phyloP scores from a whole-genome alignment of 2,113 vertebrate species.

The Pluvialis apricaria region DNA sequence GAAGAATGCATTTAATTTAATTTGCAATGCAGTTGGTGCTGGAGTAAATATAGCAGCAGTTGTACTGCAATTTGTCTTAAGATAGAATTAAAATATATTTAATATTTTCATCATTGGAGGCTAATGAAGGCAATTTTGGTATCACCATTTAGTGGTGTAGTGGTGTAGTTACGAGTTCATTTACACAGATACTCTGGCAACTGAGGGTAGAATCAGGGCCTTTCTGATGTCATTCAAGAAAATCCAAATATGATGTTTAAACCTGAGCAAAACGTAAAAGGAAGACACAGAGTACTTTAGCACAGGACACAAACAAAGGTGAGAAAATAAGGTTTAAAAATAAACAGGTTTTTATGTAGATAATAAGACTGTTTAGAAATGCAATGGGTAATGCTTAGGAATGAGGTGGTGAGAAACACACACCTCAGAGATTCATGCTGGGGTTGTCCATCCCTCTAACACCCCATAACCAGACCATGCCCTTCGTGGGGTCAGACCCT shows the following conservation, averaged over 20 bases:
- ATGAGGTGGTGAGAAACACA: neutral
- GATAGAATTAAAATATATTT: slow-evolving; percentile 8
- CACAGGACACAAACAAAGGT: neutral
- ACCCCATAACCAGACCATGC: neutral
- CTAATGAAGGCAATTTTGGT: slow-evolving; percentile 15
- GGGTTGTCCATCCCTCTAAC: neutral
- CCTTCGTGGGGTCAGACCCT: neutral
- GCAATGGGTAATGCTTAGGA: neutral
- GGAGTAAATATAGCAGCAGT: slow-evolving; percentile 17
- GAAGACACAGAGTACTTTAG: neutral
- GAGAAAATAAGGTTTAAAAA: neutral
- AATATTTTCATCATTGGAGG: neutral
- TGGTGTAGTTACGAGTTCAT: neutral
- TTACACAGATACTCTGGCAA: neutral
- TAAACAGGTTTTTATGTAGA: neutral
- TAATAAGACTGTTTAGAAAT: neutral
- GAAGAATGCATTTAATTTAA: neutral
- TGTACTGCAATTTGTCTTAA: neutral
- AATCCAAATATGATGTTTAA: neutral
- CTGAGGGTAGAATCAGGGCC: neutral
- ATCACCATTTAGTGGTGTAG: no score
- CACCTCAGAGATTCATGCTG: neutral
- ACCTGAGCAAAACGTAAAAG: neutral
- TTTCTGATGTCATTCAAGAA: neutral
- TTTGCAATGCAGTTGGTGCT: slow-evolving; percentile 29